phyloP scores from a whole-genome alignment of 2,113 vertebrate species.

The Cyphomyrus discorhynchus region DNA sequence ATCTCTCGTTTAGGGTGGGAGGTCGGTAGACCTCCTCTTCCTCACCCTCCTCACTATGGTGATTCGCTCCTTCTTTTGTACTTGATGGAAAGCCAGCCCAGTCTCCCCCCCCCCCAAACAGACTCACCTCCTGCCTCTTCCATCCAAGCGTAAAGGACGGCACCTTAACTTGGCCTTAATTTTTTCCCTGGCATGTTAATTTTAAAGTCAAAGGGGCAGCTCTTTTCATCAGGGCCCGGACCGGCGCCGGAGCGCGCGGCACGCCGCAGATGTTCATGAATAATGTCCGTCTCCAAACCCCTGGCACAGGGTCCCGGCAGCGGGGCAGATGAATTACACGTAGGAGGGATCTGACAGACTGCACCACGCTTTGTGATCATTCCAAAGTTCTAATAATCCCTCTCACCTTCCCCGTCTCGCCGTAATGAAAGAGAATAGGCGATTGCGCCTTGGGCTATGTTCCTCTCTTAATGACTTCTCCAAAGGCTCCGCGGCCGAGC shows the following conservation, averaged over 20 bases:
- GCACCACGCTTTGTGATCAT: slow-evolving; percentile 99
- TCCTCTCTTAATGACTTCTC: slow-evolving; percentile 95
- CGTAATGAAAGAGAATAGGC: slow-evolving; percentile 99
- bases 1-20: not conserved
- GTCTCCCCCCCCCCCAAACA: not conserved
- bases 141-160: slow-evolving; percentile 10
- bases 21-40: not conserved
- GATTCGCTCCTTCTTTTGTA: not conserved
- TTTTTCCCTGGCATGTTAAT: slow-evolving; percentile 79
- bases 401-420: slow-evolving; percentile 98
- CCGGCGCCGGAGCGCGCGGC: slow-evolving; percentile 73
- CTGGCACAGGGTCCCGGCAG: slow-evolving; percentile 73
- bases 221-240: slow-evolving; percentile 71
- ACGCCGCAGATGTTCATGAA: slow-evolving; percentile 98
- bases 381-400: slow-evolving; percentile 99
- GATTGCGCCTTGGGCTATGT: slow-evolving; percentile 98
- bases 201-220: slow-evolving; percentile 79
- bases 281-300: slow-evolving; percentile 94
- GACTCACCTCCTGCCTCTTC: not conserved
- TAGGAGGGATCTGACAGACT: slow-evolving; percentile 99
- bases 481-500: slow-evolving; percentile 93
- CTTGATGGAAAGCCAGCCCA: not conserved
- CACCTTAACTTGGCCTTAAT: slow-evolving; percentile 56
- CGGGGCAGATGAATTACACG: slow-evolving; percentile 97
- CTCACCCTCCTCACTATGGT: not conserved